Evolutionary conservation across 2,113 vertebrate species (phyloP).

Genomic region (Oceanites oceanicus): DNA sequence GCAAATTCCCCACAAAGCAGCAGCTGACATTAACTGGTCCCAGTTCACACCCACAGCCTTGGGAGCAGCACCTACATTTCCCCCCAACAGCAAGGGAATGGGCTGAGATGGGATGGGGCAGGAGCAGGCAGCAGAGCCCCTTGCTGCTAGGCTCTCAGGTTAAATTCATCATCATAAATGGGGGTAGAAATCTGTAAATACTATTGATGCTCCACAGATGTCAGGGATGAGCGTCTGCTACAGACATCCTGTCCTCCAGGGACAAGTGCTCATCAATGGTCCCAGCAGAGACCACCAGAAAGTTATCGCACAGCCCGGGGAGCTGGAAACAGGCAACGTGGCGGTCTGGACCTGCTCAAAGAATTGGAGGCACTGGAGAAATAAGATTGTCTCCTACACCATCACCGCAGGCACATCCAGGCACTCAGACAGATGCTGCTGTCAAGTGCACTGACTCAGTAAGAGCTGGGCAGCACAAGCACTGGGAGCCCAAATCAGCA

Average conservation of each 20-base stretch:
- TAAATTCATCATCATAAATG: background rate
- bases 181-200: background rate
- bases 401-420: background rate
- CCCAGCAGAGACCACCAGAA: background rate
- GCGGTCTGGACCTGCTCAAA: background rate
- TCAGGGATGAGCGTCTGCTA: background rate
- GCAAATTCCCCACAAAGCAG: background rate
- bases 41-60: background rate
- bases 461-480: background rate
- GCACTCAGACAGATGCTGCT: background rate
- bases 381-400: background rate
- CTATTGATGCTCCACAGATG: background rate
- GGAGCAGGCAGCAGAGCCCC: background rate
- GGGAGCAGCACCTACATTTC: background rate
- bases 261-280: fast-evolving
- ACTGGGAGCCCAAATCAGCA: background rate
- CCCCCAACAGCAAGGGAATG: background rate
- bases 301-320: background rate
- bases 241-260: background rate
- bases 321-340: background rate
- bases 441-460: background rate
- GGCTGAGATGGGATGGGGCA: background rate
- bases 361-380: background rate
- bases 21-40: background rate
- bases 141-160: background rate